Percentiles rank a stretch among this genome's conserved stretches.
These are phyloP conservation scores for Trichomalopsis sarcophagae DNA, from an alignment of 1,140 invertebrate genomes.

Conservation along the genomic window DNA sequence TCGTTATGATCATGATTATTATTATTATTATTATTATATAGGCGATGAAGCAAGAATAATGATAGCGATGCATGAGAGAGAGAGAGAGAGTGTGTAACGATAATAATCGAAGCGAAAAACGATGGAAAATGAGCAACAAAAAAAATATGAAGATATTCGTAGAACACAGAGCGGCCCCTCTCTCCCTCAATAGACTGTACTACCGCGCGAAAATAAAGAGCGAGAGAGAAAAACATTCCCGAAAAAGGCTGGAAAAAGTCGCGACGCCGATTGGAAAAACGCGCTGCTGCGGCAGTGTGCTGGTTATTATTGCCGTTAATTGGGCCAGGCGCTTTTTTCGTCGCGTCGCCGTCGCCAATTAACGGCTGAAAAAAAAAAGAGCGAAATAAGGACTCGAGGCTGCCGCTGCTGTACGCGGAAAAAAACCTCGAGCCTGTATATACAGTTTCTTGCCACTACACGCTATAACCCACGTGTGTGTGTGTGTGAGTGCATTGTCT, in stretches of 20 bases:
- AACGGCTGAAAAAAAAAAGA: background rate
- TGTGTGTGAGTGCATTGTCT: background rate
- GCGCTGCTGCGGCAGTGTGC: background rate
- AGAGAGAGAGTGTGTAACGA: background rate
- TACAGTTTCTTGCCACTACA: background rate
- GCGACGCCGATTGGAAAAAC: background rate
- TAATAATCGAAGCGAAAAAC: constrained; percentile 10
- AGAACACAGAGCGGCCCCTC: background rate
- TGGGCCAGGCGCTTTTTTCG: constrained; percentile 38
- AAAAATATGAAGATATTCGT: background rate
- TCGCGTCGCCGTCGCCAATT: background rate
- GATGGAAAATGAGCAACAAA: constrained; percentile 3
- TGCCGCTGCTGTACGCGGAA: background rate
- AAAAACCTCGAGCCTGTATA: background rate
- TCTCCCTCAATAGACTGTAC: background rate
- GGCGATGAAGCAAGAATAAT: background rate
- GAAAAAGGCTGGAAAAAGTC: constrained; percentile 33
- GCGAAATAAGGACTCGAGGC: background rate
- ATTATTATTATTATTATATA: background rate
- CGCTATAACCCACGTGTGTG: background rate
- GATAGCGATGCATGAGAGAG: background rate
- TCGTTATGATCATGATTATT: background rate
- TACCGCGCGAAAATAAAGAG: background rate
- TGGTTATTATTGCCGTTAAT: constrained; percentile 37
- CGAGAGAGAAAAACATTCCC: background rate